Percentiles rank a stretch among this genome's conserved stretches.
These are phyloP conservation scores for Eremobia ochroleuca DNA, from an alignment of 2,888 invertebrate genomes.

Conservation along the genomic window DNA sequence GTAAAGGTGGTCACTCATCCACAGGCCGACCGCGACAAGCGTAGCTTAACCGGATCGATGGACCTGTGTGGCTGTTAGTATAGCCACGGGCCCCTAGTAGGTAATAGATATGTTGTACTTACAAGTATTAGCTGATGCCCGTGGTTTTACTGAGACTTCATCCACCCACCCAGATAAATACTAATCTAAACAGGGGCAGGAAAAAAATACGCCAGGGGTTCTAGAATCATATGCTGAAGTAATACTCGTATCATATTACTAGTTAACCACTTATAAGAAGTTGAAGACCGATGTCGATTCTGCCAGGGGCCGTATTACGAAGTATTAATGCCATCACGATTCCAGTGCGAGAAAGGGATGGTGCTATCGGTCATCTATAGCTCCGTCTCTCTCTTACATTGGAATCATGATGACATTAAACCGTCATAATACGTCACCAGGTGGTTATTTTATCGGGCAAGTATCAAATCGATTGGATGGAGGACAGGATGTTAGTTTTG, in stretches of 20 bases:
- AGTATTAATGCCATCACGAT: background rate
- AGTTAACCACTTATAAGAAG: background rate
- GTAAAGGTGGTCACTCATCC: no score
- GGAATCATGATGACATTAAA: background rate
- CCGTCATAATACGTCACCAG: background rate
- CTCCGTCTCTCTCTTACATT: background rate
- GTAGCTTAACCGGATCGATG: no score
- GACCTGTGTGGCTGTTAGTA: no score
- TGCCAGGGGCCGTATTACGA: background rate
- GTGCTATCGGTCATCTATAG: background rate
- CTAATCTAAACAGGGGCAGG: background rate
- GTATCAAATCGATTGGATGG: background rate
- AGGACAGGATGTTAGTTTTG: constrained; percentile 6
- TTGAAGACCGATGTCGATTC: constrained; percentile 8
- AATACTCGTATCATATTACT: background rate
- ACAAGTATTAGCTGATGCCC: background rate
- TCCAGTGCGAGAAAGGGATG: background rate
- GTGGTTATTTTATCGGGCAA: constrained; percentile 17
- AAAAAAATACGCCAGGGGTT: background rate
- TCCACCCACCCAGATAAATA: background rate
- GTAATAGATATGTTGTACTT: background rate
- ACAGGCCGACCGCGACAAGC: no score
- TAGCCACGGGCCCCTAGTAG: no score
- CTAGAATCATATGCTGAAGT: background rate
- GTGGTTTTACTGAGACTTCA: background rate